A percentile compares a stretch with the other conserved stretches of the same genome.
phyloP scores from a whole-genome alignment of 2,113 vertebrate genomes.

The Acanthochromis polyacanthus region DNA sequence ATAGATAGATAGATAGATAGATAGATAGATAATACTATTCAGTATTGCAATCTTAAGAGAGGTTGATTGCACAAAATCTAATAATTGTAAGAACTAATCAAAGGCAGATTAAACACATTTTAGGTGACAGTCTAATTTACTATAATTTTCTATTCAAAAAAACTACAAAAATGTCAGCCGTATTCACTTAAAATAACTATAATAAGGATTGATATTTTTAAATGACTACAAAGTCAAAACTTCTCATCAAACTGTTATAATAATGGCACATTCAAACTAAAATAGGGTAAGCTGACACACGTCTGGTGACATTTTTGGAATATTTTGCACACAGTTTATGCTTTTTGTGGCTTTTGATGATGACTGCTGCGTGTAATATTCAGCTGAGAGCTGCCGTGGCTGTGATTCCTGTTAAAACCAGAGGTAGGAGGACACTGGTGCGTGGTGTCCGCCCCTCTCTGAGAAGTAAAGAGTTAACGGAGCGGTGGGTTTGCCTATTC shows the following conservation, averaged over 20 bases:
- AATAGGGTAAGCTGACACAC: background rate
- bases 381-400: slow-evolving; percentile 4
- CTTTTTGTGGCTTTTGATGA: slow-evolving; percentile 1
- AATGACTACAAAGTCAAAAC: background rate
- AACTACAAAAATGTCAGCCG: too few relatives aligned
- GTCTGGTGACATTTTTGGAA: background rate
- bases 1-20: too few relatives aligned
- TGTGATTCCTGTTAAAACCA: slow-evolving; percentile 15
- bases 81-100: too few relatives aligned
- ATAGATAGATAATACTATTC: too few relatives aligned
- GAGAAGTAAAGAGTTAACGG: slow-evolving; percentile 85
- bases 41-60: too few relatives aligned
- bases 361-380: slow-evolving; percentile 22
- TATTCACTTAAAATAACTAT: too few relatives aligned
- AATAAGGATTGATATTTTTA: too few relatives aligned
- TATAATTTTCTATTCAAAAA: too few relatives aligned
- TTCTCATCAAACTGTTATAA: background rate
- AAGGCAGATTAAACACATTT: too few relatives aligned
- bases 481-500: slow-evolving; percentile 85
- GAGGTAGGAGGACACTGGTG: slow-evolving; percentile 53
- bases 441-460: slow-evolving; percentile 73
- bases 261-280: background rate
- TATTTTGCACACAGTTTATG: background rate
- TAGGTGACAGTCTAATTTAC: too few relatives aligned
- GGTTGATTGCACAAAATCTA: too few relatives aligned